phyloP scores from a whole-genome alignment of 2,113 vertebrate species.

The Mustelus asterias region DNA sequence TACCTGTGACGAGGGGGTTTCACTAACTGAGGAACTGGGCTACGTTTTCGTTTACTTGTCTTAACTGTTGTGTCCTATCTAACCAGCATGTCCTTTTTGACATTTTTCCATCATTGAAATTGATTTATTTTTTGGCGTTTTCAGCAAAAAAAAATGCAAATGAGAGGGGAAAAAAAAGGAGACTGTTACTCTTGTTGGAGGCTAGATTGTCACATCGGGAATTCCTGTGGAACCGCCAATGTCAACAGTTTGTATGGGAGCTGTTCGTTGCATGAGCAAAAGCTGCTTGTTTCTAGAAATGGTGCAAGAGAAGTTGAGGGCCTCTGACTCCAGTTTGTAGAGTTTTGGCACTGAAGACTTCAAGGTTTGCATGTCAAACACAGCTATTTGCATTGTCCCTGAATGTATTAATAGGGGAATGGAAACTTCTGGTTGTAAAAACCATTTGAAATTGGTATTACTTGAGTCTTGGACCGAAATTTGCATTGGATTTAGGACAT shows the following conservation, averaged over 20 bases:
- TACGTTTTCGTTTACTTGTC: not conserved
- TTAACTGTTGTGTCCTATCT: constrained; percentile 4
- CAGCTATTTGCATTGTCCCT: not conserved
- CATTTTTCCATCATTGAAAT: not conserved
- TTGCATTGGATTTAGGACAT: not conserved
- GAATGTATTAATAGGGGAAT: not conserved
- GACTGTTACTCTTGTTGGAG: not conserved
- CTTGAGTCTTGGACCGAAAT: not conserved
- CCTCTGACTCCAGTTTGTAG: not conserved
- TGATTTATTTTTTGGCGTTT: constrained; percentile 6
- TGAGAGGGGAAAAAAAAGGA: constrained; percentile 30
- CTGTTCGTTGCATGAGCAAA: not conserved
- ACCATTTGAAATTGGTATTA: not conserved
- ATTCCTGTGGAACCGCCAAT: not conserved
- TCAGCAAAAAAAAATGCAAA: not conserved
- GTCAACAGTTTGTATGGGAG: not conserved
- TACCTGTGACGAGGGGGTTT: constrained; percentile 19
- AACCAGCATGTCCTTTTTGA: constrained; percentile 28
- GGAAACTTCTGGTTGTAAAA: not conserved
- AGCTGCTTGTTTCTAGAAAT: not conserved
- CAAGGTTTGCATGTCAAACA: not conserved
- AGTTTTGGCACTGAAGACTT: not conserved
- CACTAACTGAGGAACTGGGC: constrained; percentile 5
- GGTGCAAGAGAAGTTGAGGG: not conserved
- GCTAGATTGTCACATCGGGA: not conserved